Conservation (phyloP, 2,888 invertebrate species). For the Celastrina argiolus region DNA sequence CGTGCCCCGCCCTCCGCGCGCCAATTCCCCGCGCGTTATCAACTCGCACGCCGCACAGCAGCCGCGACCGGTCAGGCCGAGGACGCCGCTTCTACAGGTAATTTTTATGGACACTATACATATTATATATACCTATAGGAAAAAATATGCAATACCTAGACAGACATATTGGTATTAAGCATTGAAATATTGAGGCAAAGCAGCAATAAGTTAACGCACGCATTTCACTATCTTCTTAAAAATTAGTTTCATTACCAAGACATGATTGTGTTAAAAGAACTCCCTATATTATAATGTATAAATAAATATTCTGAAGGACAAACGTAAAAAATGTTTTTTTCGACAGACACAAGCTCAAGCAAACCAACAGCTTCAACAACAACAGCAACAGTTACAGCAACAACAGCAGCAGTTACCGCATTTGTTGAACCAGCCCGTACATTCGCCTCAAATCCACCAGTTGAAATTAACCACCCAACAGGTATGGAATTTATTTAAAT, state of each 20-base stretch:
- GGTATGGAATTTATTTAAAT: slow-evolving; percentile 39
- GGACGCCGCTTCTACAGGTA: slow-evolving; percentile 43
- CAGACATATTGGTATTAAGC: too few relatives aligned
- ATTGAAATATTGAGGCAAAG: too few relatives aligned
- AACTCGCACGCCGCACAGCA: slow-evolving; percentile 56
- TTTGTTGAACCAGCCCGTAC: slow-evolving; percentile 52
- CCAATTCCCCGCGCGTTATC: slow-evolving; percentile 49
- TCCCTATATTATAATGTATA: too few relatives aligned
- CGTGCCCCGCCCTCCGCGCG: slow-evolving; percentile 28
- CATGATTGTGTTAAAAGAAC: too few relatives aligned
- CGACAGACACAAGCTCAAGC: slow-evolving; percentile 41
- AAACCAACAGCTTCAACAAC: not conserved
- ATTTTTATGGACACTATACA: not conserved
- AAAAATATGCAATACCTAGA: too few relatives aligned
- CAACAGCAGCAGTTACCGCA: slow-evolving; percentile 58
- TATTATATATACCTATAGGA: not conserved
- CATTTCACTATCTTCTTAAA: too few relatives aligned
- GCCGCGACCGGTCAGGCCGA: slow-evolving; percentile 51
- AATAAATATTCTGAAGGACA: not conserved
- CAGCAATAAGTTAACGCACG: too few relatives aligned
- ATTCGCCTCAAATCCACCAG: slow-evolving; percentile 49
- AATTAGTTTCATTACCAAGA: too few relatives aligned
- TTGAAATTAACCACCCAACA: slow-evolving; percentile 60
- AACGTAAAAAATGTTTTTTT: slow-evolving; percentile 22
- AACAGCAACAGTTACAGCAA: slow-evolving; percentile 37